Base-by-base conservation (phyloP, 2,797 vertebrate genomes). In the Fundulus diaphanus region DNA sequence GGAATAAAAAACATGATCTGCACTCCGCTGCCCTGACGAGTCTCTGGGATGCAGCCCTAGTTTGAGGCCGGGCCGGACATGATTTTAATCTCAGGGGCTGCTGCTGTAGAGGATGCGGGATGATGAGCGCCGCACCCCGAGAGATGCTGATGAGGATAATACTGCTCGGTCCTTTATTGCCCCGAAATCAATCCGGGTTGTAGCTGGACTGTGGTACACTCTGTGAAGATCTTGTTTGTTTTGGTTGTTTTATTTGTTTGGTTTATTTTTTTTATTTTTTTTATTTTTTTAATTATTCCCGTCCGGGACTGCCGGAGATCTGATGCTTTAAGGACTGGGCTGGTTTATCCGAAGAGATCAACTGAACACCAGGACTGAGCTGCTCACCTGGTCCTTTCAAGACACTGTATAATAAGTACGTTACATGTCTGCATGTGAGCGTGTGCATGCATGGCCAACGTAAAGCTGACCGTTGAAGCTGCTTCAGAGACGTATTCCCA, bases 401-500 rank as follows among this genome's bases (percentile, higher is more conserved):
- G 89, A 89, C 82, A 84, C 78, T 82, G 7, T 7, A 75, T 72
- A 83, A 89, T 73, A 95, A 93, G 95, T 96, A 95, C 87, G 95
- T 94, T 78, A 57, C 63, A n/a, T 85, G 22, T 54, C 44, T 72
- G 57, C 57, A n/a, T 71, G 82, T 73, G 80, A 59, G 7, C 70
- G 81, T 78, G 81, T 75, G 70, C 69, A 80, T 70, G 74, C 86
- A 77, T 71, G 22, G 57, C 29, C 56, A 57, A 27, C 31, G 9
- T 11, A 7, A 61, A 37, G 22, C 20, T 12, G 37, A 40, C 24
- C 42, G 35, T 6, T 40, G 42, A 59, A 77, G 37, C 56, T 63
- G 79, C 7, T 76, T 22, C 44, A 52, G 49, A 54, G 63, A 72
- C 63, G 18, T 71, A 24, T 81, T 59, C 73, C 72, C 52, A 27